Evolutionary conservation across 2,888 invertebrate species (phyloP).

Genomic region (Pheosia gnoma): DNA sequence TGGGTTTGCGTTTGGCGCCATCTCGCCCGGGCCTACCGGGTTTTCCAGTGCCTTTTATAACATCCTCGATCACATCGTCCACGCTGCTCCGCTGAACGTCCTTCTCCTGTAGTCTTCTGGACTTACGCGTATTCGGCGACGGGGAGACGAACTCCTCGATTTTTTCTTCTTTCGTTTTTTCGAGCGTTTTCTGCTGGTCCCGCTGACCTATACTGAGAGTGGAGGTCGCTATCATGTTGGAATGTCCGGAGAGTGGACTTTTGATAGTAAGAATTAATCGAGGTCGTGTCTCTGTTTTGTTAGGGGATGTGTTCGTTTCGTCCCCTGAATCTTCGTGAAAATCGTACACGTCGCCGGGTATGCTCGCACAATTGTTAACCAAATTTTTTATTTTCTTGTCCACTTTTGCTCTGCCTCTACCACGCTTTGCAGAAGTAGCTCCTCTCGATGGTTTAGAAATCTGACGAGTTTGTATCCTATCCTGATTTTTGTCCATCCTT

Average conservation of each 20-base stretch:
- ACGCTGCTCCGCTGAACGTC: conserved; percentile 90
- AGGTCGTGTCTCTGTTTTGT: conserved; percentile 85
- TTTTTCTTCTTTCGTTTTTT: conserved; percentile 76
- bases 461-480: conserved; percentile 76
- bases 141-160: conserved; percentile 86
- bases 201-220: conserved; percentile 69
- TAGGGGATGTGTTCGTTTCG: conserved; percentile 80
- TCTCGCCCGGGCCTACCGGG: conserved; percentile 57
- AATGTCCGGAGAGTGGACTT: conserved; percentile 83
- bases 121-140: conserved; percentile 90
- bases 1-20: conserved; percentile 78
- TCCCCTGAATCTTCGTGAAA: conserved; percentile 96
- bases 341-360: conserved; percentile 93
- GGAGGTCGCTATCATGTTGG: conserved; percentile 67
- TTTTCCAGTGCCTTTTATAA: conserved; percentile 86
- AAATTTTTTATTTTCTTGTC: conserved; percentile 80
- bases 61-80: conserved; percentile 96
- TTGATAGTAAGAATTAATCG: conserved; percentile 92
- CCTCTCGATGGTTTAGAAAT: conserved; percentile 72
- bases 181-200: conserved; percentile 61
- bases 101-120: conserved; percentile 90
- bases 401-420: conserved; percentile 78
- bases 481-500: conserved; percentile 64
- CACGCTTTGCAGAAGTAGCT: conserved; percentile 65
- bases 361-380: conserved; percentile 81